Evolutionary conservation across 92 coral and sea anemone genomes (phyloP), one percentile per base, ranked within the genome.

Genomic region (Paramuricea clavata): DNA sequence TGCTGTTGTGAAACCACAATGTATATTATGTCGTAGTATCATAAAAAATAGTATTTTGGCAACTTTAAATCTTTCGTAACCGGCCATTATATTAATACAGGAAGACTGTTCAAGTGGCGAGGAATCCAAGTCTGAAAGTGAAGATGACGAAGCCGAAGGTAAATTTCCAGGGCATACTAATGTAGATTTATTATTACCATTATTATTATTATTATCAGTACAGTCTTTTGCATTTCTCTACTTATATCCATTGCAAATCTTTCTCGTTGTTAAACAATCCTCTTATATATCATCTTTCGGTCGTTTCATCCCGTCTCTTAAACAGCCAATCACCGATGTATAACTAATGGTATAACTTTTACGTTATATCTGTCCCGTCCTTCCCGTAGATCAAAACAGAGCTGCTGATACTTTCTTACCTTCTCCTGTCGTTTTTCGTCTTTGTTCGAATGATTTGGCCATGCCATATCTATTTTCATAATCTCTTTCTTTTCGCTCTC

Each of bases 171-270:
- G n/a, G n/a, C n/a, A n/a, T n/a, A n/a, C n/a, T n/a, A n/a, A n/a
- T n/a, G n/a, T n/a, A n/a, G n/a, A n/a, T n/a, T n/a, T n/a, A n/a
- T n/a, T n/a, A n/a, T n/a, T n/a, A n/a, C n/a, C n/a, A n/a, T n/a
- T n/a, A n/a, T n/a, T n/a, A n/a, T n/a, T n/a, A n/a, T n/a, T n/a
- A n/a, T n/a, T n/a, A n/a, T n/a, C n/a, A 60, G 47, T 35, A 79
- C 85, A 0, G 85, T 60, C 31, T 57, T 79, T 79, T 60, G 28
- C 69, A 79, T 79, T 79, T 79, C 85, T 59, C 85, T 79, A 59
- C 71, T 79, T n/a, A n/a, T 79, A 79, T 79, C 74, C 31, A 56
- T 56, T n/a, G n/a, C n/a, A 59, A 79, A 79, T 79, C 73, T 79
- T 79, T 59, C 85, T 79, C 52, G 30, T 79, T 52, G 9, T 59